Evolutionary conservation across 1,140 invertebrate species (phyloP).

Genomic region (Trichoplusia ni): DNA sequence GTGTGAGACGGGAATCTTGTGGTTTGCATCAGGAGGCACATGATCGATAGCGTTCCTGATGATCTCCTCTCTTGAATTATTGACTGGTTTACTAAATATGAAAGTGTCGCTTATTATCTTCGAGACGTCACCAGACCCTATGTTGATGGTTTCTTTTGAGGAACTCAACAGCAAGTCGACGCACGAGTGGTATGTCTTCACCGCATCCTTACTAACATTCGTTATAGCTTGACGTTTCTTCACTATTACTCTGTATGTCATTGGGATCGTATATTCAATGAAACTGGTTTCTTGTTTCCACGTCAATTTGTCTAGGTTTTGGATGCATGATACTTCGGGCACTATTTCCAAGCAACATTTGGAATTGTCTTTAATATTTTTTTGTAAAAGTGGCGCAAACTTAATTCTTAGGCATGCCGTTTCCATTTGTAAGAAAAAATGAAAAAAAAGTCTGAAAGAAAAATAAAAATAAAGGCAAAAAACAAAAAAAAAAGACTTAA

Average conservation of each 20-base stretch:
- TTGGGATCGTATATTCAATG: conserved; percentile 63
- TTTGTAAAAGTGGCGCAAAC: conserved; percentile 59
- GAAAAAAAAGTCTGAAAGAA: conserved; percentile 38
- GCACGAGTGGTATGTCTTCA: conserved; percentile 66
- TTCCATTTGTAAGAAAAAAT: conserved; percentile 49
- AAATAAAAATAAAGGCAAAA: conserved; percentile 11
- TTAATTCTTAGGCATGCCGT: conserved; percentile 55
- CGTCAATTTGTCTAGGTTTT: conserved; percentile 64
- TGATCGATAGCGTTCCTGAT: neutral
- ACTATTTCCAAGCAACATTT: conserved; percentile 66
- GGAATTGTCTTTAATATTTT: conserved; percentile 41
- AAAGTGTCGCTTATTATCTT: conserved; percentile 58
- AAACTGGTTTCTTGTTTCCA: conserved; percentile 51
- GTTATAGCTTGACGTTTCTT: conserved; percentile 41
- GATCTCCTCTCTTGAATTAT: neutral
- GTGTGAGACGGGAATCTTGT: neutral
- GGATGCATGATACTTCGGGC: conserved; percentile 53
- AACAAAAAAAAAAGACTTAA: neutral
- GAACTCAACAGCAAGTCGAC: conserved; percentile 56
- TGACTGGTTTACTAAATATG: conserved; percentile 39
- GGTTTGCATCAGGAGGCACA: neutral
- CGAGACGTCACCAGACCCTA: conserved; percentile 46
- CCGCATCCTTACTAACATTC: conserved; percentile 29
- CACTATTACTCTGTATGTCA: conserved; percentile 64
- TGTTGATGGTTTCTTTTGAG: conserved; percentile 36